These are phyloP conservation scores for Drosophila percnosoma DNA, from an alignment of 2,888 invertebrate species.

Conservation along the genomic window DNA sequence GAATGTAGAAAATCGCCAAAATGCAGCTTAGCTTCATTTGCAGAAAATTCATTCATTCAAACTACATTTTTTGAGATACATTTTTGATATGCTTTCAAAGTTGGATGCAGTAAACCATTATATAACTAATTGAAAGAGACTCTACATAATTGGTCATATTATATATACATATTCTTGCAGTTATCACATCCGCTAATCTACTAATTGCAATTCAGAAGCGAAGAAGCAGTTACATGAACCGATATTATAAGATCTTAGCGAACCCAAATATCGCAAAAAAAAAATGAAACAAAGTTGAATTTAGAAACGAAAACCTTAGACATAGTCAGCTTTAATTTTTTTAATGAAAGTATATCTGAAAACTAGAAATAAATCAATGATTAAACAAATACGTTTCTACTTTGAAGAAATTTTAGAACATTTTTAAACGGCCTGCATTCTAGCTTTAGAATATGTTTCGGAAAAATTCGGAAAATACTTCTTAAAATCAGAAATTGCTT, in stretches of 20 bases:
- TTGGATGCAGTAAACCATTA: too few species aligned
- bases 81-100: background rate
- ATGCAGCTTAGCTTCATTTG: background rate
- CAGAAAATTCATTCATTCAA: background rate
- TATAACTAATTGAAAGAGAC: background rate
- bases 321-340: background rate
- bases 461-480: background rate
- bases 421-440: background rate
- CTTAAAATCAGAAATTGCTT: background rate
- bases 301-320: too few species aligned
- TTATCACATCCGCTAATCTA: background rate
- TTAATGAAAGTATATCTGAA: background rate
- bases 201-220: background rate
- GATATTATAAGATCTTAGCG: too few species aligned
- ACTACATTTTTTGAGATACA: background rate
- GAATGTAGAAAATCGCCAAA: background rate
- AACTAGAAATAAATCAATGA: background rate
- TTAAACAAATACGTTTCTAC: background rate
- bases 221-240: too few species aligned
- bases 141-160: background rate
- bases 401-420: background rate
- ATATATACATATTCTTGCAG: background rate
- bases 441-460: background rate
- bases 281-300: too few species aligned
- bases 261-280: too few species aligned